Evolutionary conservation across 2,797 vertebrate species (phyloP), one percentile per base, ranked within the genome.

Genomic region (Onychomys torridus): DNA sequence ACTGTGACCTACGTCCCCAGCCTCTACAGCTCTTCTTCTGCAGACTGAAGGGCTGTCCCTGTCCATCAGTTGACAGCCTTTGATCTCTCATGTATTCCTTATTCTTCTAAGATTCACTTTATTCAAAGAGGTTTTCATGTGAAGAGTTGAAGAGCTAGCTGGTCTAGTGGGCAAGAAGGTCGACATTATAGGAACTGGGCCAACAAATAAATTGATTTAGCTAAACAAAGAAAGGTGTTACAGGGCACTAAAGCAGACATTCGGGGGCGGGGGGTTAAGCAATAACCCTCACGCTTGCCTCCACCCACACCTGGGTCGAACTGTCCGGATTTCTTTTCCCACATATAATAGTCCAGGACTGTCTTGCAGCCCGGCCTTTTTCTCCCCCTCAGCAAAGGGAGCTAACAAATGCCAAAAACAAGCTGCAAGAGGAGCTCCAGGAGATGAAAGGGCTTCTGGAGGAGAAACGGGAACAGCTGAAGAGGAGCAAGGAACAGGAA

Each of bases 401-500:
- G 34, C 98, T 98, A 55, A 49, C 57, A 2, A 59, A 76, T 2
- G 13, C 5, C 6, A 96, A 92, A 69, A 21, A 3, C 78, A 93
- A 89, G 40, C 95, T 98, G 52, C 95, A 97, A 49, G 97, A 94
- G 5, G 97, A 99, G 79, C 92, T 98, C 94, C 79, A 94, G 69
- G 97, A 98, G 57, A 89, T 97, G 83, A 98, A 96, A 84, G 83
- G 8, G 0, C 17, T 55, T 73, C 97, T 98, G 29, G 93, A 98
- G 19, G 97, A 98, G 52, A 97, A 98, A 79, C 97, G 97, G 84
- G 89, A 94, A 29, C 96, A 98, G 37, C n/a, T 97, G 52, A 98
- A 96, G 78, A 95, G 92, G 88, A 89, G 76, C 59, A 97, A 96
- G 93, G 97, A 97, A 12, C 90, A 43, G 87, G 98, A 83, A 23